A percentile compares a stretch with the other conserved stretches of the same genome.
Conservation (phyloP, 1,140 invertebrate species). For the Rhizoglyphus robini region DNA sequence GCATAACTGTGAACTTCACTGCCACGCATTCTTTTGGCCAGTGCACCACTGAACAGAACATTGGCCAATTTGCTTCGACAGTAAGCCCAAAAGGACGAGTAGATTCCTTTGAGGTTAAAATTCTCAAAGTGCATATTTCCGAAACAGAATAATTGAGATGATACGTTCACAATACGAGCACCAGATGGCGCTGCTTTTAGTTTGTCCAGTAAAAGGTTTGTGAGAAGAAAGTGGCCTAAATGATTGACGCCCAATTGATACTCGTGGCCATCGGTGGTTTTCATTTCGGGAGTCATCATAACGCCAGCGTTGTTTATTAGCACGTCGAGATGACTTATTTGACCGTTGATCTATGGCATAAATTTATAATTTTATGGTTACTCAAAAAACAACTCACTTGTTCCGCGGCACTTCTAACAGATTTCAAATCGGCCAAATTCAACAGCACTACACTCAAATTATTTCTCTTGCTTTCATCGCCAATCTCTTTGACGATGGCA, state of each 20-base stretch:
- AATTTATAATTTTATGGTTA: slow-evolving; percentile 56
- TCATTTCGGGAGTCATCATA: too few relatives aligned
- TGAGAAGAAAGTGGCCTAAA: too few relatives aligned
- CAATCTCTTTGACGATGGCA: slow-evolving; percentile 59
- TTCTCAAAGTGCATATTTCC: slow-evolving; percentile 59
- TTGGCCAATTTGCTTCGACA: slow-evolving; percentile 75
- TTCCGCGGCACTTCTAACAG: slow-evolving; percentile 57
- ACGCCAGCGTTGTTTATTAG: slow-evolving; percentile 24
- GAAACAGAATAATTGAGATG: slow-evolving; percentile 51
- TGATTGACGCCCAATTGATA: slow-evolving; percentile 27
- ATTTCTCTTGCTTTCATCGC: slow-evolving; percentile 50
- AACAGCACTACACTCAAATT: slow-evolving; percentile 59
- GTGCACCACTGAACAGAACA: slow-evolving; percentile 67
- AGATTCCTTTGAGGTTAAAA: slow-evolving; percentile 51
- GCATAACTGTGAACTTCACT: slow-evolving; percentile 16
- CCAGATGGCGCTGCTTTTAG: slow-evolving; percentile 27
- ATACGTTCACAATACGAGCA: slow-evolving; percentile 51
- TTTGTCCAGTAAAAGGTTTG: too few relatives aligned
- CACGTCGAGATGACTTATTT: too few relatives aligned
- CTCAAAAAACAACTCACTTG: slow-evolving; percentile 31
- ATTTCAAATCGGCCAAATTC: slow-evolving; percentile 59
- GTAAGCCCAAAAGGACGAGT: slow-evolving; percentile 60
- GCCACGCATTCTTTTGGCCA: slow-evolving; percentile 45
- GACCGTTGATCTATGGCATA: slow-evolving; percentile 91
- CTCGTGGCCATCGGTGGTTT: slow-evolving; percentile 27